Conservation (phyloP, 2,113 vertebrate genomes). For the Pholis gunnellus region DNA sequence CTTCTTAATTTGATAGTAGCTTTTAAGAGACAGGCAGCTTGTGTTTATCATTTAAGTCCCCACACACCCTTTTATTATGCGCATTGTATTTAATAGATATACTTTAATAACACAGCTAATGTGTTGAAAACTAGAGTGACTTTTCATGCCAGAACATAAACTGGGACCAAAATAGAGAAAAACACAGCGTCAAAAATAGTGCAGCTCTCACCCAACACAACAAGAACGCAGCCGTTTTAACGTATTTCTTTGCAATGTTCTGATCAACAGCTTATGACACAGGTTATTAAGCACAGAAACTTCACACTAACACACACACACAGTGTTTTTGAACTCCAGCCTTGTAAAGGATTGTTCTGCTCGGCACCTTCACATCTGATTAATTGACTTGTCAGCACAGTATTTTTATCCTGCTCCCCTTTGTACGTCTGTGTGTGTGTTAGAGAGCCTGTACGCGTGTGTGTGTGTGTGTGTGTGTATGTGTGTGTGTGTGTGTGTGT, state of each 20-base stretch:
- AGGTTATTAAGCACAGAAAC: constrained; percentile 65
- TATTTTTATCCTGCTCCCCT: constrained; percentile 87
- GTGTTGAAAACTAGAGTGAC: not conserved
- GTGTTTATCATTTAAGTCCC: not conserved
- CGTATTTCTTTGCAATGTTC: constrained; percentile 55
- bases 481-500: constrained; percentile 13
- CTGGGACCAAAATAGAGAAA: constrained; percentile 19
- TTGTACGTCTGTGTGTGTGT: constrained; percentile 57
- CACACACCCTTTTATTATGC: not conserved
- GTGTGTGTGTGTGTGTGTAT: constrained; percentile 16
- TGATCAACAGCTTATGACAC: constrained; percentile 75
- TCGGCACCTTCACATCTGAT: constrained; percentile 89
- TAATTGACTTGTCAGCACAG: constrained; percentile 90
- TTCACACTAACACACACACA: constrained; percentile 33
- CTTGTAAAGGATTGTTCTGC: constrained; percentile 84
- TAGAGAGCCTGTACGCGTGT: constrained; percentile 3
- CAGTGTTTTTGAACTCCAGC: constrained; percentile 77
- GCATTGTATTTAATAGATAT: not conserved
- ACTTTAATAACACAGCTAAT: not conserved
- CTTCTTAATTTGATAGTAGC: constrained; percentile 7
- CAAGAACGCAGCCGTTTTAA: constrained; percentile 35
- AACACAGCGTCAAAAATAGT: constrained; percentile 12
- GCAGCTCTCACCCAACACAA: constrained; percentile 4
- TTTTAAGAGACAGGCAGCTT: not conserved
- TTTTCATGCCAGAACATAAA: not conserved